Percentiles rank a stretch among this genome's conserved stretches.
Evolutionary conservation across 2,888 invertebrate genomes (phyloP).

Genomic region (Andrena praecox): DNA sequence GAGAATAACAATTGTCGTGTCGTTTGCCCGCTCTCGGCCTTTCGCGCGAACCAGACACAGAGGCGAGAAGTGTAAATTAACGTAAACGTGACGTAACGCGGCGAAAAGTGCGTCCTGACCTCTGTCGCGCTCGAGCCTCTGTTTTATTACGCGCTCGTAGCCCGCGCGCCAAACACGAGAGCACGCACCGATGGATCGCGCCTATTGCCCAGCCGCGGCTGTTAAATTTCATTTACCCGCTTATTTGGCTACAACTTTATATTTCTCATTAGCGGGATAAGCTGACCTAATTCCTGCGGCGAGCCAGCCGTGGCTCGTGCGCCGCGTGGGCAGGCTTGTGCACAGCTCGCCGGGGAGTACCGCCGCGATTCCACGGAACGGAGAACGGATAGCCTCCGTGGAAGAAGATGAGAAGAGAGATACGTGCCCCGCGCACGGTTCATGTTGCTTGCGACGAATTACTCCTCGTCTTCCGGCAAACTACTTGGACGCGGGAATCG

Average conservation of each 20-base stretch:
- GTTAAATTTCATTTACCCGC: slow-evolving; percentile 81
- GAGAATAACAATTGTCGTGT: slow-evolving; percentile 42
- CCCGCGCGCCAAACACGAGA: slow-evolving; percentile 78
- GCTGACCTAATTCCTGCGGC: slow-evolving; percentile 79
- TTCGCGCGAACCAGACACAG: slow-evolving; percentile 52
- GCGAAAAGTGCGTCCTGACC: slow-evolving; percentile 42
- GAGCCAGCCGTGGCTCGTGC: background rate
- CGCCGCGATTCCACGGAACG: background rate
- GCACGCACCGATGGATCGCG: slow-evolving; percentile 80
- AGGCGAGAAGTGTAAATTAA: slow-evolving; percentile 70
- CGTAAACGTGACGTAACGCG: slow-evolving; percentile 53
- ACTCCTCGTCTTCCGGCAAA: background rate
- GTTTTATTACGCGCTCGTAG: slow-evolving; percentile 77
- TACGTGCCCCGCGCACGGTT: background rate
- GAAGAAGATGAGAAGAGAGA: slow-evolving; percentile 1
- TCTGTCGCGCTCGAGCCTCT: slow-evolving; percentile 34
- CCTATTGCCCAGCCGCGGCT: slow-evolving; percentile 73
- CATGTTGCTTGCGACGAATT: background rate
- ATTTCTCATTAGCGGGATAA: slow-evolving; percentile 82
- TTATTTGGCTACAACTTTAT: slow-evolving; percentile 81
- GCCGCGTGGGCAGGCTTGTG: background rate
- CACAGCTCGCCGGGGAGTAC: slow-evolving; percentile 12
- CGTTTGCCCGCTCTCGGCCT: slow-evolving; percentile 20
- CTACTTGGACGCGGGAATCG: slow-evolving; percentile 10
- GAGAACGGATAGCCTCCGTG: background rate